A percentile compares a stretch with the other conserved stretches of the same genome.
These are phyloP conservation scores for Alligator sinensis DNA, from an alignment of 2,113 vertebrate genomes.

Conservation along the genomic window DNA sequence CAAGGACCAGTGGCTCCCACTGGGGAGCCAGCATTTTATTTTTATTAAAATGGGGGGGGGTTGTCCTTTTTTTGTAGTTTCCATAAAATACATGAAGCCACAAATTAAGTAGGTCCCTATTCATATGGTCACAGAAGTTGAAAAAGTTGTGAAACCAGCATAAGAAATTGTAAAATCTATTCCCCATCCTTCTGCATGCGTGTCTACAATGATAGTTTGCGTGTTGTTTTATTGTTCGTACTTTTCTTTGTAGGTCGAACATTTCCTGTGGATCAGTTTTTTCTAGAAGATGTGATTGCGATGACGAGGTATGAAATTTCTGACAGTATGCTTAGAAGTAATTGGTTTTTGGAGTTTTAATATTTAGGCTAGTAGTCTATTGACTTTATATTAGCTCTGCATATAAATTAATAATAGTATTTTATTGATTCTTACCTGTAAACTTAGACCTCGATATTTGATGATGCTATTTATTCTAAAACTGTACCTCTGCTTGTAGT, in stretches of 20 bases:
- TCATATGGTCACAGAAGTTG: too few relatives aligned
- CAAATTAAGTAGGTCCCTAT: too few relatives aligned
- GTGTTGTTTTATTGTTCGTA: not conserved
- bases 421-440: not conserved
- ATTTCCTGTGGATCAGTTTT: slow-evolving; percentile 95
- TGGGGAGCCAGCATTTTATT: too few relatives aligned
- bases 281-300: slow-evolving; percentile 93
- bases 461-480: not conserved
- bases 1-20: too few relatives aligned
- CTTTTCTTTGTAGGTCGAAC: slow-evolving; percentile 84
- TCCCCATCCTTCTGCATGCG: rapidly evolving
- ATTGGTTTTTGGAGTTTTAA: not conserved
- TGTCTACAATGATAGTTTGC: not conserved
- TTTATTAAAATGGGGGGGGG: too few relatives aligned
- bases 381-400: not conserved
- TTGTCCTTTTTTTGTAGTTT: too few relatives aligned
- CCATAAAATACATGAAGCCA: too few relatives aligned
- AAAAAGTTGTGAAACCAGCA: not conserved
- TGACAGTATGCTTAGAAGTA: not conserved
- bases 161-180: not conserved
- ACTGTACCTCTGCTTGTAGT: not conserved
- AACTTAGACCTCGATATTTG: not conserved
- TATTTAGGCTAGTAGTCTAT: not conserved
- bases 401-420: not conserved
- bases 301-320: slow-evolving; percentile 84